Evolutionary conservation across 2,888 invertebrate species (phyloP).

Genomic region (Hirtodrosophila duncani): DNA sequence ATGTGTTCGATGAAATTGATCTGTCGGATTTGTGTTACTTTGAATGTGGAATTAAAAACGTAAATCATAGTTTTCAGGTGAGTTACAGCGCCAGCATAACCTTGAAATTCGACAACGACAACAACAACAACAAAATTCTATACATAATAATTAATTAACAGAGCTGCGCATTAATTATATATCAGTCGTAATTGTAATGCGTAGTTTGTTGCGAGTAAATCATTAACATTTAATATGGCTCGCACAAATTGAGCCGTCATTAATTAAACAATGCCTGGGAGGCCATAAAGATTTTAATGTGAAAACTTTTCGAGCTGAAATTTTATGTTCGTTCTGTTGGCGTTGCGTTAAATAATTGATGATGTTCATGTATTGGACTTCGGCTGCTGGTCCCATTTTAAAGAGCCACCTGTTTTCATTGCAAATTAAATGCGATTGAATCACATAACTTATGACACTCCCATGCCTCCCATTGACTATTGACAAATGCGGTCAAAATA

Average conservation of each 20-base stretch:
- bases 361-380: no score
- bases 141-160: no score
- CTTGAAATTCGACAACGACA: no score
- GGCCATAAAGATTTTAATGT: conserved; percentile 32
- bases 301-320: conserved; percentile 28
- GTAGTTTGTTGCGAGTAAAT: no score
- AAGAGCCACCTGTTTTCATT: neutral
- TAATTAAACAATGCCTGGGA: conserved; percentile 13
- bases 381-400: neutral
- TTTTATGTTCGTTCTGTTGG: conserved; percentile 1
- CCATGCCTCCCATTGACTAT: no score
- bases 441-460: conserved; percentile 13
- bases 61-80: conserved; percentile 93
- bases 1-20: conserved; percentile 92
- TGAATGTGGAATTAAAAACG: conserved; percentile 92
- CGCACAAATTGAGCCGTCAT: no score
- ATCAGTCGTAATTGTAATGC: no score
- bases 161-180: no score
- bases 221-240: no score
- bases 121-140: no score
- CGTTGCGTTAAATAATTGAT: conserved; percentile 10
- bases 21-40: conserved; percentile 90
- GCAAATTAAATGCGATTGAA: conserved; percentile 24
- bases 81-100: conserved; percentile 64
- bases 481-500: no score